Base-by-base conservation (phyloP, 2,113 vertebrate species). In the Penelope pileata region DNA sequence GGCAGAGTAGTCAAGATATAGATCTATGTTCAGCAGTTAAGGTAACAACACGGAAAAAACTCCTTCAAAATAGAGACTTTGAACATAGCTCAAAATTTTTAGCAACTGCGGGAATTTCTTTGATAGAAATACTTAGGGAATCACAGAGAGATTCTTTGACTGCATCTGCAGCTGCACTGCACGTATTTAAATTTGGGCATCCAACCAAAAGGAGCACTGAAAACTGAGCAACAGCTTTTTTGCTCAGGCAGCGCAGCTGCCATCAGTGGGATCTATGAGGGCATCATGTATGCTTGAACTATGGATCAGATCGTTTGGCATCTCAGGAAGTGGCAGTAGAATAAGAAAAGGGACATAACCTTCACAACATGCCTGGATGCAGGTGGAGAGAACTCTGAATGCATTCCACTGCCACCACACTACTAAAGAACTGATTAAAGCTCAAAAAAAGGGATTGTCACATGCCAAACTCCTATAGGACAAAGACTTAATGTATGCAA, bases 301-400 rank as follows among this genome's bases (percentile, higher is more conserved):
- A 43, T 1, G 8, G 43, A 40, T 15, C 40, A 50, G 21, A 59
- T 14, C 30, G 50, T 34, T 84, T 0, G 0, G 67, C 27, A 40
- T 13, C 27, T 34, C 32, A 64, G 64, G 45, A 83, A 54, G 16
- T 73, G 4, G 23, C 19, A 74, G 12, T 7, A n/a, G 24, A 32
- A 63, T 80, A 73, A 77, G 60, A 66, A 92, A 82, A 47, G 22
- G 22, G 21, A 77, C 43, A 32, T n/a, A 27, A 21, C 8, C 23
- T 53, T 62, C 36, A n/a, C 19, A 34, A 54, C 1, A 0, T 16
- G 43, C 47, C 29, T 56, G 66, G 32, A 68, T 24, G 48, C n/a
- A 79, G 27, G 47, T 36, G 56, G 62, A 78, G 60, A 79, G 30
- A 85, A 58, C 12, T 82, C 29, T 34, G 34, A 72, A 9, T 9